A percentile compares a stretch with the other conserved stretches of the same genome.
Evolutionary conservation across 1,140 invertebrate genomes (phyloP).

Genomic region (Microvelia longipes): DNA sequence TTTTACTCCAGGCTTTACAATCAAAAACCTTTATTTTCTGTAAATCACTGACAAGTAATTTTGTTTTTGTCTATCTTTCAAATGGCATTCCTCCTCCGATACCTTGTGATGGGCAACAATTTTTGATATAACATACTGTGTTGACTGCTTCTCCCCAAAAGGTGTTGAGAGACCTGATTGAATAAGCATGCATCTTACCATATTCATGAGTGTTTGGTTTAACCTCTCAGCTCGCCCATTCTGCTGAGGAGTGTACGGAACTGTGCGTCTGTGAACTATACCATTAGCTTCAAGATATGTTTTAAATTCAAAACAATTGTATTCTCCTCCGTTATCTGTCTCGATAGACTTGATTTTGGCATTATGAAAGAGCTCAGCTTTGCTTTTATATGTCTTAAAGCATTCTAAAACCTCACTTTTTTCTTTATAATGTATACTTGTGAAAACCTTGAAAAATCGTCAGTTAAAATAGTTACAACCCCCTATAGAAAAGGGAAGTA

Average conservation of each 20-base stretch:
- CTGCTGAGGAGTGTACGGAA: slow-evolving; percentile 29
- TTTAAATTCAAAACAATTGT: slow-evolving; percentile 7
- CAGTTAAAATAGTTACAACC: slow-evolving; percentile 29
- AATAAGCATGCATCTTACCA: slow-evolving; percentile 21
- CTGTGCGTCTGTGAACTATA: slow-evolving; percentile 10
- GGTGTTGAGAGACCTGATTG: slow-evolving; percentile 15
- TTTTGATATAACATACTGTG: slow-evolving; percentile 12
- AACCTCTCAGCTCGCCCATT: slow-evolving; percentile 29
- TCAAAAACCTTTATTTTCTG: background rate
- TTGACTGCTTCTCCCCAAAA: slow-evolving; percentile 20
- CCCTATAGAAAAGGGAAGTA: slow-evolving; percentile 27
- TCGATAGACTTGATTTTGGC: slow-evolving; percentile 19
- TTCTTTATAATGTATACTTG: slow-evolving; percentile 10
- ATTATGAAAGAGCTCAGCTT: slow-evolving; percentile 3
- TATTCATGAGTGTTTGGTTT: slow-evolving; percentile 26
- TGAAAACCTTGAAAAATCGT: slow-evolving; percentile 26
- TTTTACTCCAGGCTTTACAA: background rate
- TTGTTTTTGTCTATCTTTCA: background rate
- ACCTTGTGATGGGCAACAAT: background rate
- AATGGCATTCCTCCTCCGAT: background rate
- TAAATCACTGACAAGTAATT: background rate
- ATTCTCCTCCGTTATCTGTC: slow-evolving; percentile 26
- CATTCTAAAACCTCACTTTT: slow-evolving; percentile 11
- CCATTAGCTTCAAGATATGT: slow-evolving; percentile 6
- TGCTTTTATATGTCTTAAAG: slow-evolving; percentile 7